Conservation (phyloP, 2,888 invertebrate genomes). For the Sylvicola cinctus region DNA sequence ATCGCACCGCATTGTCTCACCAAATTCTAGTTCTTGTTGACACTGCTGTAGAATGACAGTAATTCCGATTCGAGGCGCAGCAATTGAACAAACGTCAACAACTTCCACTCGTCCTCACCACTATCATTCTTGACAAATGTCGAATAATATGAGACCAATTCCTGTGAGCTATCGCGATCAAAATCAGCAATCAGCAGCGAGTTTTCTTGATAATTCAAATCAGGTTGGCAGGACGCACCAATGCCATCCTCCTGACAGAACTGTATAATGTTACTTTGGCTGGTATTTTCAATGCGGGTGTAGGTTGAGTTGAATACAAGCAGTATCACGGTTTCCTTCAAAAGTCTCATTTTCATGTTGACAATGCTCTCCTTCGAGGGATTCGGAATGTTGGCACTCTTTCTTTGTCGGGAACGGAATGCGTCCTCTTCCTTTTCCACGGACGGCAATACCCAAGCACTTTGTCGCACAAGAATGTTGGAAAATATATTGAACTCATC, state of each 20-base stretch:
- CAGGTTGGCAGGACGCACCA: slow-evolving; percentile 42
- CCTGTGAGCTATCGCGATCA: slow-evolving; percentile 53
- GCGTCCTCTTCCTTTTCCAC: not conserved
- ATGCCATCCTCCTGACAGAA: slow-evolving; percentile 32
- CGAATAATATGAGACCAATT: slow-evolving; percentile 55
- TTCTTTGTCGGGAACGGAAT: not conserved
- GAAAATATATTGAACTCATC: slow-evolving; percentile 9
- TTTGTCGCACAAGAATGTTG: slow-evolving; percentile 6
- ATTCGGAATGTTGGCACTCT: not conserved
- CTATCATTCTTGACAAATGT: slow-evolving; percentile 30
- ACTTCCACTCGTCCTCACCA: slow-evolving; percentile 29
- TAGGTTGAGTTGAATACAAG: slow-evolving; percentile 57
- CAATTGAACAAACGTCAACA: slow-evolving; percentile 45
- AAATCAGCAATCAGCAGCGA: slow-evolving; percentile 54
- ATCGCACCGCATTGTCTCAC: too few species aligned
- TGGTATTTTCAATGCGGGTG: slow-evolving; percentile 54
- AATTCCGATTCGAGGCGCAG: slow-evolving; percentile 50
- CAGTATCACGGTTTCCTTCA: slow-evolving; percentile 53
- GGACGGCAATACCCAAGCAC: slow-evolving; percentile 5
- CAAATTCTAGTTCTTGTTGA: slow-evolving; percentile 5
- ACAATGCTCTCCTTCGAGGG: not conserved
- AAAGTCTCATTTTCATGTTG: slow-evolving; percentile 27
- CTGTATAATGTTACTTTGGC: slow-evolving; percentile 56
- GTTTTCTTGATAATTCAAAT: slow-evolving; percentile 47
- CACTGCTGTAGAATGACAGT: slow-evolving; percentile 40